Evolutionary conservation across 2,113 vertebrate species (phyloP).

Genomic region (Misgurnus mizolepis): DNA sequence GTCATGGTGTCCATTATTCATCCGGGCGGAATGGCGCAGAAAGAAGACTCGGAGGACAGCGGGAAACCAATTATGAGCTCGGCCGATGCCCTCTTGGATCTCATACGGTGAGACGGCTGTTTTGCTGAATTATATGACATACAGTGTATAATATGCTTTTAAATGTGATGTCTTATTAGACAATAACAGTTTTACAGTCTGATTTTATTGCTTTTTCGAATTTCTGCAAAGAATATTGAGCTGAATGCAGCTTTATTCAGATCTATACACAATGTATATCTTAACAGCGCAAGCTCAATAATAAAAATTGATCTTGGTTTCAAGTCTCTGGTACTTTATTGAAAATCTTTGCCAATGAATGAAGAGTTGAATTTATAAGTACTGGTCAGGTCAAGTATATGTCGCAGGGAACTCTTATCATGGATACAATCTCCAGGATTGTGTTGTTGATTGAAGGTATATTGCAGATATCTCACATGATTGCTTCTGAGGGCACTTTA

Average conservation of each 20-base stretch:
- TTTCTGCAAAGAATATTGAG: too few relatives aligned
- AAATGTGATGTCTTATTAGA: too few relatives aligned
- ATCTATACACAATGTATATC: too few relatives aligned
- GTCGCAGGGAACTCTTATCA: neutral
- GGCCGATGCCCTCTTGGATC: conserved; percentile 92
- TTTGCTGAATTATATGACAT: neutral
- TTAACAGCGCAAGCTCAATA: too few relatives aligned
- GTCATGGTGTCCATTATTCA: conserved; percentile 95
- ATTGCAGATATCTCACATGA: neutral
- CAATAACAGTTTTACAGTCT: too few relatives aligned
- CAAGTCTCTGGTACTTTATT: neutral
- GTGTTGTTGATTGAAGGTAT: neutral
- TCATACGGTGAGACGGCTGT: conserved; percentile 83
- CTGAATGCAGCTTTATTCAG: too few relatives aligned
- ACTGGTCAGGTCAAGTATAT: neutral
- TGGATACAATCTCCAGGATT: neutral
- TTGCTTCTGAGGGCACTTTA: neutral
- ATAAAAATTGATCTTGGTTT: neutral
- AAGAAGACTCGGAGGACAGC: conserved; percentile 85
- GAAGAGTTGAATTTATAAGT: neutral
- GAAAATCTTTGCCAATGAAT: neutral
- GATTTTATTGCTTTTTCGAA: too few relatives aligned
- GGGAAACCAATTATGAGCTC: conserved; percentile 94
- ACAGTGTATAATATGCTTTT: too few relatives aligned
- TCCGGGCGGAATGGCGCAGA: conserved; percentile 91